phyloP scores from a whole-genome alignment of 2,113 vertebrate species.

The Pandion haliaetus region DNA sequence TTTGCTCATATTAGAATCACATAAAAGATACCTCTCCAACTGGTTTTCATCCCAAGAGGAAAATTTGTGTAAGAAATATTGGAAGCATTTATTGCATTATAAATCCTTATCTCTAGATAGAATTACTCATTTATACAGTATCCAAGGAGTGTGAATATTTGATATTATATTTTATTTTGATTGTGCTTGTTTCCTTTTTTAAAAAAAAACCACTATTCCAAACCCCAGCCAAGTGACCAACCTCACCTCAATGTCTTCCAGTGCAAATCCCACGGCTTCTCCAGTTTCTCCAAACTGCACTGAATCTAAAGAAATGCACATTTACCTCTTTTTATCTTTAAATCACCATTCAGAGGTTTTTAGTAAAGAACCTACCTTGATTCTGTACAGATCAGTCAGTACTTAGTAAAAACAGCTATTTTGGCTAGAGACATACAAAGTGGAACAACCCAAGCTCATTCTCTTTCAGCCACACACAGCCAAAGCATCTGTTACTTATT shows the following conservation, averaged over 20 bases:
- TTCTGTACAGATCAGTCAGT: neutral
- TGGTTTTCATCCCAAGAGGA: neutral
- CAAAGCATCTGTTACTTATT: constrained; percentile 69
- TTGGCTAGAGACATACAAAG: neutral
- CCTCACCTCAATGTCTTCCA: neutral
- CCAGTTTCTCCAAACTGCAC: neutral
- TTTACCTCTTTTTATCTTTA: neutral
- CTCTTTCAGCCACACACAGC: constrained; percentile 19
- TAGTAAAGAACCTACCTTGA: neutral
- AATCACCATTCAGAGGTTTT: neutral
- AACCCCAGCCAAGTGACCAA: neutral
- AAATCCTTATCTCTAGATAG: neutral
- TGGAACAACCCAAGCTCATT: constrained; percentile 14
- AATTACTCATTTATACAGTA: neutral
- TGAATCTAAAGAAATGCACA: neutral
- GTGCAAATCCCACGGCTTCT: neutral
- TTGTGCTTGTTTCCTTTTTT: neutral
- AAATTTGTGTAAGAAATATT: neutral
- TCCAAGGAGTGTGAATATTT: neutral
- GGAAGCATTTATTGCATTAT: neutral
- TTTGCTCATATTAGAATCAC: neutral
- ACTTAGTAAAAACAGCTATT: neutral
- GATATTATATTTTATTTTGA: neutral
- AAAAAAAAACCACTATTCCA: neutral
- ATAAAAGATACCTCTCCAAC: neutral